Percentiles rank a stretch among this genome's conserved stretches.
phyloP scores from a whole-genome alignment of 2,888 invertebrate genomes.

The Nebria salina region DNA sequence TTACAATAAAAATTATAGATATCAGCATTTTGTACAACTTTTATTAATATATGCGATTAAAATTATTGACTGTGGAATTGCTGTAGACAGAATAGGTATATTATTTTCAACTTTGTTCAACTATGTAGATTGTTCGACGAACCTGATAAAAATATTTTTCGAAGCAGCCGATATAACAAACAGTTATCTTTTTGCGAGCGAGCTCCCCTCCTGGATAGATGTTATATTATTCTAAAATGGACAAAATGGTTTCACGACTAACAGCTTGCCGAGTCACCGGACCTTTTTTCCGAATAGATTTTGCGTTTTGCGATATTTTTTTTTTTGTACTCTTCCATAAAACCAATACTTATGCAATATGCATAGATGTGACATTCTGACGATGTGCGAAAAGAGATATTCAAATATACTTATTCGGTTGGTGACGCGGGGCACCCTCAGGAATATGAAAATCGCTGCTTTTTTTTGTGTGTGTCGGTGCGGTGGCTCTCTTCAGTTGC shows the following conservation, averaged over 20 bases:
- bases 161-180: not conserved
- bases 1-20: too few species aligned
- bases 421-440: constrained; percentile 11
- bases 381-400: constrained; percentile 42
- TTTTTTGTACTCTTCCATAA: constrained; percentile 37
- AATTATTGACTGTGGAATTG: too few species aligned
- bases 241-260: not conserved
- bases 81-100: not conserved
- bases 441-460: constrained; percentile 45
- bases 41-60: too few species aligned
- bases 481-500: not conserved
- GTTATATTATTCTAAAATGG: not conserved
- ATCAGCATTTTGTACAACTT: too few species aligned
- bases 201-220: not conserved
- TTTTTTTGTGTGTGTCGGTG: constrained; percentile 33
- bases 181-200: not conserved
- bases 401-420: constrained; percentile 46
- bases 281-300: constrained; percentile 31
- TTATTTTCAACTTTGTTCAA: not conserved
- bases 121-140: not conserved
- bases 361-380: constrained; percentile 44
- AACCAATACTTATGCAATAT: constrained; percentile 46
- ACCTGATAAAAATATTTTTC: not conserved
- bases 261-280: constrained; percentile 31
- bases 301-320: constrained; percentile 17